Evolutionary conservation across 1,140 invertebrate genomes (phyloP).

Genomic region (Lepidotrigona ventralis): DNA sequence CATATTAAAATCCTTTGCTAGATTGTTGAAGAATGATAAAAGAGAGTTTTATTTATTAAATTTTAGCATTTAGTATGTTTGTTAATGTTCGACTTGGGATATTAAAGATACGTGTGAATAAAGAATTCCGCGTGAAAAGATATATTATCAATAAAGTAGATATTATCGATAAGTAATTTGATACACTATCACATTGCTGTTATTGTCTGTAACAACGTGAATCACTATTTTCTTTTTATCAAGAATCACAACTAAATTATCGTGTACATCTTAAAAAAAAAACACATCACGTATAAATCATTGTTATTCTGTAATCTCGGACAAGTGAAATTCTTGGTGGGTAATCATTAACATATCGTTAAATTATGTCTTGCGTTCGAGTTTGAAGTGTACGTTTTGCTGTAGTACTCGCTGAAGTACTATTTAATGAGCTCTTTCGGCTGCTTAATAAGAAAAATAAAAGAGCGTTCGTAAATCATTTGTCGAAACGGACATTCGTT

Average conservation of each 20-base stretch:
- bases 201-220: not conserved
- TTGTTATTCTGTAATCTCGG: not conserved
- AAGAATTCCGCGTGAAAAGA: no score
- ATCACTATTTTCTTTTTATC: not conserved
- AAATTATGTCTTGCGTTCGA: not conserved
- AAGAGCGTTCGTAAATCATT: not conserved
- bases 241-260: not conserved
- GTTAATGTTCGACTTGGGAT: no score
- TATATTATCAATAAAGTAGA: no score
- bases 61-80: no score
- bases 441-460: not conserved
- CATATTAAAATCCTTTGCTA: not conserved
- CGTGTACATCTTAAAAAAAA: not conserved
- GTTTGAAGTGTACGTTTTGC: not conserved
- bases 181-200: not conserved
- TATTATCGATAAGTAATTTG: not conserved
- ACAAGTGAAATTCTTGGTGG: not conserved
- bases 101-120: no score
- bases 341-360: constrained; percentile 3
- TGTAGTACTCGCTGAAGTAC: not conserved
- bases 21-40: not conserved
- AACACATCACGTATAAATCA: not conserved
- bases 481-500: constrained; percentile 1
- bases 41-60: no score
- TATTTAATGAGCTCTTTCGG: not conserved